Evolutionary conservation across 2,888 invertebrate genomes (phyloP), one percentile per base, ranked within the genome.

Genomic region (Lutraria lutraria): DNA sequence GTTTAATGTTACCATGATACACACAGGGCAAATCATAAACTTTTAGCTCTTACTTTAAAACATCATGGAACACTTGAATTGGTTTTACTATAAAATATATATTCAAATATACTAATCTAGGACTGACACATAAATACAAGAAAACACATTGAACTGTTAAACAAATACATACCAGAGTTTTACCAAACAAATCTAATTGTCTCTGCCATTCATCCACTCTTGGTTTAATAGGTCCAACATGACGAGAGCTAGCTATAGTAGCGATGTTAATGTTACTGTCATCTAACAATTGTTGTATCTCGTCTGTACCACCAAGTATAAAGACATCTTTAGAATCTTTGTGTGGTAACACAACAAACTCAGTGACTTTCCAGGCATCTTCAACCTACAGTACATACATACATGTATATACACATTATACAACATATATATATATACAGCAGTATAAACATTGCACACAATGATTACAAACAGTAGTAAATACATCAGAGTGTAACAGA

Each of bases 231-330:
- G 98, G 98, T 0, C 98, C 98, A 21, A 98, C 98, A 96, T 98
- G 98, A 82, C 98, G 97, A 0, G 99, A 99, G 94, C 98, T 98
- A 0, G 98, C 97, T 82, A 99, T 98, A 0, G 99, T 99, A 93
- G 98, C 98, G 68, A 99, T 97, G 95, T 98, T 98, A 85, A 99
- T 98, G 96, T 98, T 98, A 94, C 98, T 98, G 96, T 99, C 99
- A 95, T 99, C 99, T 4, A 98, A 96, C 2, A 98, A 97, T 0
- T 98, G 97, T 96, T 98, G 98, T 53, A 99, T 97, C 93, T 99
- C 99, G 94, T 99, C 99, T 0, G 98, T 97, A 0, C 98, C 98
- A 2, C 98, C 99, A 85, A 99, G 97, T 56, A 99, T 98, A 95
- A 97, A 99, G 0, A 98, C 98, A 95, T 99, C 99, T 94, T 98